phyloP scores from a whole-genome alignment of 2,888 invertebrate species.

The Aquatica leii region DNA sequence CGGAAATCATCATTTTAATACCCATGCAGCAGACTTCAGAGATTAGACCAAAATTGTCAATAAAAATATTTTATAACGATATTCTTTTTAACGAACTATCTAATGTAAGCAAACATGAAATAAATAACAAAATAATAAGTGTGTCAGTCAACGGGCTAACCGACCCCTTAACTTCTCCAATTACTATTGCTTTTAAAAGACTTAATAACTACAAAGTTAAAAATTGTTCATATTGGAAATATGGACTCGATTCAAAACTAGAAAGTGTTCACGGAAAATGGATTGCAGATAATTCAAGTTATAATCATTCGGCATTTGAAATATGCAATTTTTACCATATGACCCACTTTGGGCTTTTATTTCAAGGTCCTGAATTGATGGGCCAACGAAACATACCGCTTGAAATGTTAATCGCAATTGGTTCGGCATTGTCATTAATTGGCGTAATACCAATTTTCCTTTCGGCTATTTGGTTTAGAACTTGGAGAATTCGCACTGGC shows the following conservation, averaged over 20 bases:
- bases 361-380: constrained; percentile 46
- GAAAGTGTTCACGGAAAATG: constrained; percentile 41
- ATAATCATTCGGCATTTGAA: constrained; percentile 49
- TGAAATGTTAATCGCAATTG: constrained; percentile 61
- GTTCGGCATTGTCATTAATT: constrained; percentile 62
- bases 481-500: constrained; percentile 67
- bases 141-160: constrained; percentile 65
- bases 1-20: constrained; percentile 13
- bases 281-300: constrained; percentile 16
- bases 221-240: constrained; percentile 64
- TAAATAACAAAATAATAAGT: constrained; percentile 61
- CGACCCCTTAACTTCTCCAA: constrained; percentile 61
- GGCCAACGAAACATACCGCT: constrained; percentile 49
- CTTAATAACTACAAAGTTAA: constrained; percentile 19
- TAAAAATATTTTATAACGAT: constrained; percentile 37
- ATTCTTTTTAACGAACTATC: constrained; percentile 34
- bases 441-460: constrained; percentile 61
- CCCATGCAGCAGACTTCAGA: neutral
- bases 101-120: neutral
- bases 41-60: constrained; percentile 20
- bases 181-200: constrained; percentile 53
- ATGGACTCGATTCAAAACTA: constrained; percentile 61
- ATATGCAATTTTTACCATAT: constrained; percentile 64
- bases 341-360: constrained; percentile 65
- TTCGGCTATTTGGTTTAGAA: constrained; percentile 64